phyloP scores from a whole-genome alignment of 2,888 invertebrate genomes.

The Ctena decussata region DNA sequence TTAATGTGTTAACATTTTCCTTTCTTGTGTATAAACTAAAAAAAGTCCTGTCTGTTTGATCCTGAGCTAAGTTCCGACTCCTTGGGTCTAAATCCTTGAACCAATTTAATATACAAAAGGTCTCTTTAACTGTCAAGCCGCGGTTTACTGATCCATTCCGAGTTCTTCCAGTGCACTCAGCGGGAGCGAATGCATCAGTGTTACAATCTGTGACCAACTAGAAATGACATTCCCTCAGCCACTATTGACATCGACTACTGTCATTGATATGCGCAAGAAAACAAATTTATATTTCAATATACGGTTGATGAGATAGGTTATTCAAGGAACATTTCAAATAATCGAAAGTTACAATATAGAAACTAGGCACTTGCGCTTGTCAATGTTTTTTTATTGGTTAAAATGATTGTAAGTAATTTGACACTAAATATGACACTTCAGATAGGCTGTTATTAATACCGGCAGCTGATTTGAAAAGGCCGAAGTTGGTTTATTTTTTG shows the following conservation, averaged over 20 bases:
- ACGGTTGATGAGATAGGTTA: conserved; percentile 5
- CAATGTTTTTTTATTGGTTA: neutral
- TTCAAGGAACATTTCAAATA: neutral
- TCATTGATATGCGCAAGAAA: conserved; percentile 8
- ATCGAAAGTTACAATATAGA: neutral
- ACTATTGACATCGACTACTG: neutral
- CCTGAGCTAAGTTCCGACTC: no score
- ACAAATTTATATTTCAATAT: conserved; percentile 8
- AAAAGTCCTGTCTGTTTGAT: no score
- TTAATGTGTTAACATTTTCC: no score
- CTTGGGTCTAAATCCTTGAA: no score
- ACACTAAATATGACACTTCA: conserved; percentile 14
- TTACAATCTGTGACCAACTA: neutral
- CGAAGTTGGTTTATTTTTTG: no score
- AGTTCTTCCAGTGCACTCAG: neutral
- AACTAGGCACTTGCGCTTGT: neutral
- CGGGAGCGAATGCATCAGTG: neutral
- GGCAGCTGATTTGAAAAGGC: no score
- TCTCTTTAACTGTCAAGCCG: neutral
- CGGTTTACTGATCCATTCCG: neutral
- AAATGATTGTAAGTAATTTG: conserved; percentile 8
- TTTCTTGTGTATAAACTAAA: no score
- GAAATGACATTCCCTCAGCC: conserved; percentile 7
- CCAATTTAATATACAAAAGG: no score
- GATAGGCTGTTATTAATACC: no score